phyloP scores from a whole-genome alignment of 2,888 invertebrate species.

The Crioceris asparagi region DNA sequence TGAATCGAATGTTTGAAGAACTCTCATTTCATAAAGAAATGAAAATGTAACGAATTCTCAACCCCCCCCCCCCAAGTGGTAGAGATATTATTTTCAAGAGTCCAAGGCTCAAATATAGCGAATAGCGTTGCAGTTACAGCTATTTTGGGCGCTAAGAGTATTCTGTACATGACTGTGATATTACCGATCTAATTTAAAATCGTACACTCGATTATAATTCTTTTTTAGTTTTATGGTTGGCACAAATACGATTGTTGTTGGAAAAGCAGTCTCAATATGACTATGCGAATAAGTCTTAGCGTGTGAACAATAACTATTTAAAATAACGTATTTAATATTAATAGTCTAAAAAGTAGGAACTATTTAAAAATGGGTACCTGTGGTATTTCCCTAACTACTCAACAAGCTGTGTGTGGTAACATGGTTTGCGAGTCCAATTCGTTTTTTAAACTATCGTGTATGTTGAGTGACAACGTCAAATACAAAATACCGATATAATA shows the following conservation, averaged over 20 bases:
- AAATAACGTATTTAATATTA: constrained; percentile 7
- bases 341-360: constrained; percentile 8
- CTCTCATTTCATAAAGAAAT: no score
- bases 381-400: no score
- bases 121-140: constrained; percentile 39
- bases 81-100: no score
- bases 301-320: constrained; percentile 25
- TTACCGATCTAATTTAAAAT: constrained; percentile 30
- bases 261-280: constrained; percentile 26
- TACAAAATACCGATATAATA: neutral
- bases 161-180: constrained; percentile 39
- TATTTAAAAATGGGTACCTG: no score
- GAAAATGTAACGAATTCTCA: no score
- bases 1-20: no score
- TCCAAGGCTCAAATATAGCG: constrained; percentile 4
- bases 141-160: constrained; percentile 37
- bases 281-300: constrained; percentile 33
- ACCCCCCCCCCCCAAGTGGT: no score
- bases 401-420: no score
- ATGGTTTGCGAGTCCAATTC: no score
- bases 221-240: constrained; percentile 26
- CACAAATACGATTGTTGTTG: constrained; percentile 23
- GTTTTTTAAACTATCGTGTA: no score
- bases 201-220: constrained; percentile 22
- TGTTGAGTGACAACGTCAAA: constrained; percentile 4